Conservation (phyloP, 2,797 vertebrate genomes). For the Poecilia gillii region DNA sequence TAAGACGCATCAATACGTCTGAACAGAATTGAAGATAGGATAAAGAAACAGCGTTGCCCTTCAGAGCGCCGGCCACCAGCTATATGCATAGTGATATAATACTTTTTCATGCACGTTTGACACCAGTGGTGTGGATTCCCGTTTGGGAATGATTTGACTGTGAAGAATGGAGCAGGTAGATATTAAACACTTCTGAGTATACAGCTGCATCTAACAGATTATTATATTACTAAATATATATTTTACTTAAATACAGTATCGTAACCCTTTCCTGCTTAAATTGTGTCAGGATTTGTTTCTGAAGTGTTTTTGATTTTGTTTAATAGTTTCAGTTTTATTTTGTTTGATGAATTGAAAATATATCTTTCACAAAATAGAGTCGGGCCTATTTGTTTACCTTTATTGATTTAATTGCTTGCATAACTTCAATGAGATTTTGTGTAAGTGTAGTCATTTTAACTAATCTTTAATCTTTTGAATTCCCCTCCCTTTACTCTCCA, state of each 20-base stretch:
- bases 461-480: neutral
- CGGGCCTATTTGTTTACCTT: neutral
- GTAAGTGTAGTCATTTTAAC: neutral
- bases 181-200: neutral
- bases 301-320: neutral
- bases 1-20: neutral
- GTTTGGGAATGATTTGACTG: neutral
- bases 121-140: neutral
- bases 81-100: no score
- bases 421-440: neutral
- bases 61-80: neutral
- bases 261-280: no score
- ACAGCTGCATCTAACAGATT: neutral
- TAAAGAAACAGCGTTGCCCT: neutral
- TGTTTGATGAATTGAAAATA: neutral
- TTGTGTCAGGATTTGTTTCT: no score
- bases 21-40: neutral
- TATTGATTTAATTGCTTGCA: neutral
- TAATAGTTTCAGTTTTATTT: neutral
- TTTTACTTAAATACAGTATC: neutral
- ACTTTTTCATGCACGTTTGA: neutral
- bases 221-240: neutral
- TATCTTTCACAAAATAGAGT: neutral
- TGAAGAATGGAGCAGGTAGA: neutral
- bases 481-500: neutral